Percentiles rank a stretch among this genome's conserved stretches.
phyloP scores from a whole-genome alignment of 2,797 vertebrate genomes.

The Dendrocincla fuliginosa region DNA sequence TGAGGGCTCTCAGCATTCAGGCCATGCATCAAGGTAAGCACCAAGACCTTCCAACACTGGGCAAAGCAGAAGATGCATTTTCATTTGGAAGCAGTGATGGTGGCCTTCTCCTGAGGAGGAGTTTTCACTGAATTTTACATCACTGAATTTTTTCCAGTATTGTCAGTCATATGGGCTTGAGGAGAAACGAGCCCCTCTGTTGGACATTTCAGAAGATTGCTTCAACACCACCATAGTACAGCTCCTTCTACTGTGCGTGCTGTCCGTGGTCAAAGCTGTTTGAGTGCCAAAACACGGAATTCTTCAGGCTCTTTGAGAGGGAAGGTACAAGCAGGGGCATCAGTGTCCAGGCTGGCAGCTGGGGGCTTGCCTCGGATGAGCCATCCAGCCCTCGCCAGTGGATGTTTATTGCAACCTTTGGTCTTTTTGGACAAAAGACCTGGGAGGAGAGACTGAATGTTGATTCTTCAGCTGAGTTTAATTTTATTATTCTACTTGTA shows the following conservation, averaged over 20 bases:
- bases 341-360: not conserved
- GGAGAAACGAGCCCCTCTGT: rapidly evolving
- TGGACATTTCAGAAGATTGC: not conserved
- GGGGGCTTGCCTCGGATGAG: not conserved
- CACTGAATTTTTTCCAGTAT: rapidly evolving
- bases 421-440: not conserved
- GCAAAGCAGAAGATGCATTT: not conserved
- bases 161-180: not conserved
- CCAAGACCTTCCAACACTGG: not conserved
- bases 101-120: not conserved
- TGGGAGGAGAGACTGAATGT: not conserved
- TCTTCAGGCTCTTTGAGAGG: not conserved
- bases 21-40: not conserved
- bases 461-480: not conserved
- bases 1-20: not conserved
- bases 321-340: not conserved
- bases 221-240: not conserved
- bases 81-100: not conserved
- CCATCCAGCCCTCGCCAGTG: not conserved
- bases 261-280: not conserved
- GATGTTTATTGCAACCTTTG: not conserved
- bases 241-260: rapidly evolving
- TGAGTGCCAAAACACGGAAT: not conserved
- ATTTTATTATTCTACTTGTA: not conserved
- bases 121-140: not conserved